A percentile compares a stretch with the other conserved stretches of the same genome.
Conservation (phyloP, 2,113 vertebrate species). For the Colistium nudipinnis region DNA sequence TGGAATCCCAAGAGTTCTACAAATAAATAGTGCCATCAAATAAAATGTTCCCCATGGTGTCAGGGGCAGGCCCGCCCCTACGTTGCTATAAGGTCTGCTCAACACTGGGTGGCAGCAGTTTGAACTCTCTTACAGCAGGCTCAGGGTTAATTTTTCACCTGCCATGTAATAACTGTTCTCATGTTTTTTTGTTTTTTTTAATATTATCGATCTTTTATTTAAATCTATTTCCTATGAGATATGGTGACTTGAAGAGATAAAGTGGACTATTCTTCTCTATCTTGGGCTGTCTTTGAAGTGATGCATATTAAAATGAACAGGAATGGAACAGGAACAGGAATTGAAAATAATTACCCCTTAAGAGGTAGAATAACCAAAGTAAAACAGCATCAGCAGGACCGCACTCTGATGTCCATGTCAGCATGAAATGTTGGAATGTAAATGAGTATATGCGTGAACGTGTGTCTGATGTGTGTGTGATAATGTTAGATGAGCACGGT, state of each 20-base stretch:
- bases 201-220: not conserved
- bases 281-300: not conserved
- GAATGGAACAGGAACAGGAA: not conserved
- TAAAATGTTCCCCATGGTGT: not conserved
- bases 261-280: not conserved
- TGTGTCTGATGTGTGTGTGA: too few relatives aligned
- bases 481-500: too few relatives aligned
- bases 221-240: not conserved
- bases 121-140: not conserved
- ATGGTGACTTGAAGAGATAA: too few relatives aligned
- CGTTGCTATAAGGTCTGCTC: conserved; percentile 14
- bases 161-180: not conserved
- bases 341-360: not conserved
- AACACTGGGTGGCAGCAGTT: conserved; percentile 54
- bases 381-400: too few relatives aligned
- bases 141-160: not conserved
- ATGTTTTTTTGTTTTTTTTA: not conserved
- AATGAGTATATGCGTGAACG: too few relatives aligned
- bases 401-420: too few relatives aligned
- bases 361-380: too few relatives aligned
- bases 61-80: not conserved
- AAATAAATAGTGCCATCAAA: not conserved
- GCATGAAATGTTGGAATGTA: too few relatives aligned
- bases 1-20: not conserved
- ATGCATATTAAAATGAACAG: not conserved